A percentile compares a stretch with the other conserved stretches of the same genome.
phyloP scores from a whole-genome alignment of 2,888 invertebrate species.

The Napeogenes inachia region DNA sequence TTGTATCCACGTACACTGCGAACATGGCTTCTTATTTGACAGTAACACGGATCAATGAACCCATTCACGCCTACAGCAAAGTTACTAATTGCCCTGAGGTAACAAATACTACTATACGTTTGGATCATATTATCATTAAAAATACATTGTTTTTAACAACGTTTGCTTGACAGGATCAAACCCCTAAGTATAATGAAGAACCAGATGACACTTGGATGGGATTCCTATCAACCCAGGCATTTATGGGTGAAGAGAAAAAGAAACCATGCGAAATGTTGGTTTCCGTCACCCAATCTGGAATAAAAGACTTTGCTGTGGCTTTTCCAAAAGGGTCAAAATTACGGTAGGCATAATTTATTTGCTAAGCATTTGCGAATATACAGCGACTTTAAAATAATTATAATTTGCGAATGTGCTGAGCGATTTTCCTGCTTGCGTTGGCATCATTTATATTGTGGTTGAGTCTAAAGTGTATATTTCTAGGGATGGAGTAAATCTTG shows the following conservation, averaged over 20 bases:
- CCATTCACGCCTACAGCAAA: constrained; percentile 79
- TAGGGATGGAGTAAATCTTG: constrained; percentile 95
- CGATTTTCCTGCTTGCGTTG: constrained; percentile 1
- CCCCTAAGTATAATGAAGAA: constrained; percentile 10
- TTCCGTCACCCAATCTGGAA: constrained; percentile 82
- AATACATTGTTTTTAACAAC: background rate
- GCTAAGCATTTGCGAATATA: constrained; percentile 37
- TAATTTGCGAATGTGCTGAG: constrained; percentile 13
- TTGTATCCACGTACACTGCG: constrained; percentile 98
- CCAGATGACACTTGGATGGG: constrained; percentile 49
- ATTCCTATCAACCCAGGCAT: constrained; percentile 39
- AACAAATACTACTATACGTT: too few species aligned
- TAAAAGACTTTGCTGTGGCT: constrained; percentile 94
- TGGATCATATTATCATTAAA: too few species aligned
- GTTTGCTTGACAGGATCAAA: constrained; percentile 10
- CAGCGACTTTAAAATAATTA: constrained; percentile 18
- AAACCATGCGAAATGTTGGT: constrained; percentile 97
- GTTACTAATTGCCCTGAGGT: constrained; percentile 57
- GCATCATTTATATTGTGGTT: background rate
- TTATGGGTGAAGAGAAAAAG: constrained; percentile 22
- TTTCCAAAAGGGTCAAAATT: constrained; percentile 94
- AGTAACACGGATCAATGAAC: constrained; percentile 94
- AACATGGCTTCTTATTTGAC: constrained; percentile 97
- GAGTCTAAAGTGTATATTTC: constrained; percentile 36
- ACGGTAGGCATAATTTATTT: constrained; percentile 76